phyloP scores from a whole-genome alignment of 2,797 vertebrate genomes.

The Cynodonichthys magdalenae region DNA sequence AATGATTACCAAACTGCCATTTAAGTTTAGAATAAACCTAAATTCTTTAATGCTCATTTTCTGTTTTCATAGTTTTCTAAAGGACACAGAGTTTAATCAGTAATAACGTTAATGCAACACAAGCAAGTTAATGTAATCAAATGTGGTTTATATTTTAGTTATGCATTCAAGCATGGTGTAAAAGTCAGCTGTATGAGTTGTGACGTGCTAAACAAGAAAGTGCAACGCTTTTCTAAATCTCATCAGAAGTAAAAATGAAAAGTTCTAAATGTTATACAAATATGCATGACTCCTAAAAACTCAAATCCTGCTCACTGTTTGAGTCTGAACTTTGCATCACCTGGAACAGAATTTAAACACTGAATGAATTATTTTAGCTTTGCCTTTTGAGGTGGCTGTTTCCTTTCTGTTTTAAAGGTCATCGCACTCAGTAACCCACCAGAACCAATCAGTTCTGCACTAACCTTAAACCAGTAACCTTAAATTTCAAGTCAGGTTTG shows the following conservation, averaged over 20 bases:
- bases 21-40: not conserved
- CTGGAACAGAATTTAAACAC: not conserved
- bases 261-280: too few species aligned
- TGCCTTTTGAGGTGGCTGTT: constrained; percentile 11
- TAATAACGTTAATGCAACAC: not conserved
- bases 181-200: not conserved
- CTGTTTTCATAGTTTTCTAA: not conserved
- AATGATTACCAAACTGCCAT: not conserved
- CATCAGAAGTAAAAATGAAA: not conserved
- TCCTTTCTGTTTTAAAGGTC: constrained; percentile 13
- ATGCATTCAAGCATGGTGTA: constrained; percentile 6
- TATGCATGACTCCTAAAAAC: not conserved
- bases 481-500: constrained; percentile 1
- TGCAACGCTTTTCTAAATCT: not conserved
- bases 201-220: constrained; percentile 2
- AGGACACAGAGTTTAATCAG: not conserved
- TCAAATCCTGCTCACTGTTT: not conserved
- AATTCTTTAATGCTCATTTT: not conserved
- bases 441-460: not conserved
- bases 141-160: not conserved
- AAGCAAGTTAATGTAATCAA: constrained; percentile 1
- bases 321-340: constrained; percentile 14
- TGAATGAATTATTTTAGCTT: constrained; percentile 8
- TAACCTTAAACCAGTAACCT: not conserved
- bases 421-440: not conserved